These are phyloP conservation scores for Stegodyphus dumicola DNA, from an alignment of 1,140 invertebrate species.

Conservation along the genomic window DNA sequence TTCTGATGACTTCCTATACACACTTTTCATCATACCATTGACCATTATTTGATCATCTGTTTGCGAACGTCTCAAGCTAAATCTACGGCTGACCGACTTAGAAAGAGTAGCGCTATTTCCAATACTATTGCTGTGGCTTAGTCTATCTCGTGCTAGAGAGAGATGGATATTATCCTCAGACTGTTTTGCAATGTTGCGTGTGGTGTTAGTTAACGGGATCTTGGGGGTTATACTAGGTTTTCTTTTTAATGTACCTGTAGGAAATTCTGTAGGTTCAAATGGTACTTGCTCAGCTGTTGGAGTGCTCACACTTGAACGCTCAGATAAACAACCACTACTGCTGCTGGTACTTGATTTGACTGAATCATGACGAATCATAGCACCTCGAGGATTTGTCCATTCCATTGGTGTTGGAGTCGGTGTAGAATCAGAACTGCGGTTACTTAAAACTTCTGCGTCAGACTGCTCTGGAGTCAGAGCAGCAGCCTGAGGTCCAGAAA, in stretches of 20 bases:
- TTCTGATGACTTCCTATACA: conserved; percentile 67
- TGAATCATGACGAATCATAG: conserved; percentile 62
- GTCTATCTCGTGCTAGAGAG: conserved; percentile 6
- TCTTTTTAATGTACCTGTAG: conserved; percentile 67
- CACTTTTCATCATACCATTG: conserved; percentile 68
- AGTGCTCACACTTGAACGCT: conserved; percentile 69
- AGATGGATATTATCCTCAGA: conserved; percentile 57
- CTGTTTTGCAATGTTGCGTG: conserved; percentile 74
- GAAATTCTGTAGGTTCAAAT: conserved; percentile 78
- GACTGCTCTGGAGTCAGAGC: conserved; percentile 33
- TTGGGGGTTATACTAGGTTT: conserved; percentile 70
- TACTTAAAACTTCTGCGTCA: conserved; percentile 43
- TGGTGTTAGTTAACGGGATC: conserved; percentile 89
- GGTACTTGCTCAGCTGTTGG: conserved; percentile 62
- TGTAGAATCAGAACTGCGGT: conserved; percentile 58
- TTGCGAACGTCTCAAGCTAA: conserved; percentile 65
- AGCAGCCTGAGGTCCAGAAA: conserved; percentile 59
- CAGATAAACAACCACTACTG: conserved; percentile 66
- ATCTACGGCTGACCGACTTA: conserved; percentile 62
- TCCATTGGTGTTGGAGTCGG: conserved; percentile 62
- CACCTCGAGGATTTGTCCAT: conserved; percentile 27
- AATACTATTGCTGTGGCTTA: conserved; percentile 35
- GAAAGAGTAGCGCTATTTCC: conserved; percentile 55
- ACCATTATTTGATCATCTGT: conserved; percentile 65
- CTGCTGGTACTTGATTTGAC: conserved; percentile 63